Conservation (phyloP, 2,797 vertebrate species). For the Hirundo rustica region DNA sequence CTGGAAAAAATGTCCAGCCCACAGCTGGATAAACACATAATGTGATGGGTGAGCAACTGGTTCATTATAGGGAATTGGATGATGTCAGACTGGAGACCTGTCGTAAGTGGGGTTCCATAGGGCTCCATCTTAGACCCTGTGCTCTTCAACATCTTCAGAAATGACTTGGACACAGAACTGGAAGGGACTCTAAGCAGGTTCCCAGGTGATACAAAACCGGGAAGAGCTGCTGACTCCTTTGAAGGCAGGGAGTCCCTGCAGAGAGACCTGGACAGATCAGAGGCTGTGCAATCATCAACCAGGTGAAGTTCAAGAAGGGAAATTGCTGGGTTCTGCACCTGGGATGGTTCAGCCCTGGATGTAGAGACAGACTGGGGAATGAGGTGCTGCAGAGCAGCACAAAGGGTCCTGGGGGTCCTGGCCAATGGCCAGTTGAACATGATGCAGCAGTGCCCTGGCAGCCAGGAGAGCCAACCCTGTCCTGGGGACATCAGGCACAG, state of each 20-base stretch:
- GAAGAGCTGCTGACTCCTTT: not conserved
- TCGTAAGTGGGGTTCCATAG: not conserved
- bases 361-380: not conserved
- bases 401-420: not conserved
- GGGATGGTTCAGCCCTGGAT: not conserved
- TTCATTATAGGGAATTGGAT: not conserved
- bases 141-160: not conserved
- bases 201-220: fast-evolving
- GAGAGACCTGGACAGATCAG: not conserved
- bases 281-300: not conserved
- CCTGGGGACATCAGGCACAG: not conserved
- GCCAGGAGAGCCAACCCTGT: not conserved
- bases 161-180: not conserved
- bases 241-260: fast-evolving
- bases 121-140: not conserved
- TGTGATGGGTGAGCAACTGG: not conserved
- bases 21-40: not conserved
- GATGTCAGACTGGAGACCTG: not conserved
- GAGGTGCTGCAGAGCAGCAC: not conserved
- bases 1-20: not conserved
- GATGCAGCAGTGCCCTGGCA: not conserved
- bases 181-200: not conserved
- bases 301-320: not conserved
- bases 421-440: fast-evolving
- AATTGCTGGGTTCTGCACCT: not conserved